Evolutionary conservation across 2,113 vertebrate species (phyloP).

Genomic region (Mungos mungo): DNA sequence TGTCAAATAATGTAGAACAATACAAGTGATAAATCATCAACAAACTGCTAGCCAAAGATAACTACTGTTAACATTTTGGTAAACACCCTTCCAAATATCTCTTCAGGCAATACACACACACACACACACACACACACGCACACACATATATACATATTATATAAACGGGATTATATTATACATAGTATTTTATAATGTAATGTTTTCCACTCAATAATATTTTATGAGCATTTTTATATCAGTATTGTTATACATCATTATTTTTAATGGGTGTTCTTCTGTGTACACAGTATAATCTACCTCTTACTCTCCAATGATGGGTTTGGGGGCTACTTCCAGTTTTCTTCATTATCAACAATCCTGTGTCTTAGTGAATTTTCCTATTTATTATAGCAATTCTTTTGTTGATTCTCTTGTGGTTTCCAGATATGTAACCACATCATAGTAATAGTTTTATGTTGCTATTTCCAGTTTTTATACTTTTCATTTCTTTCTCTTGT

Average conservation of each 20-base stretch:
- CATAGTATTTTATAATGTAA: neutral
- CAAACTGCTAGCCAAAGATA: neutral
- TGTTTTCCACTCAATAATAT: neutral
- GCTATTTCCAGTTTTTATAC: neutral
- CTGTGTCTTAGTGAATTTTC: neutral
- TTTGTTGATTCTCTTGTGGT: neutral
- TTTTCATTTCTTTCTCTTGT: neutral
- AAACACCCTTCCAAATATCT: neutral
- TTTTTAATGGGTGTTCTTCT: neutral
- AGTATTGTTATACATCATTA: neutral
- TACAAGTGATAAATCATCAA: neutral
- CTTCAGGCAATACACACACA: neutral
- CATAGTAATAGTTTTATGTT: neutral
- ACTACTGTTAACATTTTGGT: neutral
- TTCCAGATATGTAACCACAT: neutral
- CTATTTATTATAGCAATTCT: neutral
- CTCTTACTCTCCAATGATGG: neutral
- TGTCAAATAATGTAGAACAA: neutral
- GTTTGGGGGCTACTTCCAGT: neutral
- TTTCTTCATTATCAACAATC: neutral
- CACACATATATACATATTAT: neutral
- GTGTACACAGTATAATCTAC: neutral
- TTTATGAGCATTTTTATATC: neutral
- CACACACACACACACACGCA: no score
- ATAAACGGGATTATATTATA: neutral